Percentiles rank a stretch among this genome's conserved stretches.
These are phyloP conservation scores for Vanessa cardui DNA, from an alignment of 2,888 invertebrate genomes.

Conservation along the genomic window DNA sequence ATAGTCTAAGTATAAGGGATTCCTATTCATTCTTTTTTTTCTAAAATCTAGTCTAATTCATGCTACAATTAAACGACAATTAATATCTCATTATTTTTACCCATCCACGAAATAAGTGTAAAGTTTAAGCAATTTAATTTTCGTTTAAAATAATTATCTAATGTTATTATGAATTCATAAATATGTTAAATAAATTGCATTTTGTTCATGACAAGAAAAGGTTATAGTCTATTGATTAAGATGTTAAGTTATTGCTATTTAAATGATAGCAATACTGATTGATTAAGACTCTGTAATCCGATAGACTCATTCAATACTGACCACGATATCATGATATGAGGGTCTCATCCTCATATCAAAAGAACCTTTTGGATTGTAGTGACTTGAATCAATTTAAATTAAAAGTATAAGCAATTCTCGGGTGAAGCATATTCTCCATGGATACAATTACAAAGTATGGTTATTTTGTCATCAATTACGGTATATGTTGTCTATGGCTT, in stretches of 20 bases:
- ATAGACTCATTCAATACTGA: background rate
- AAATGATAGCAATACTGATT: background rate
- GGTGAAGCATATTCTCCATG: background rate
- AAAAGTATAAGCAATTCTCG: background rate
- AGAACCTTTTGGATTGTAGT: background rate
- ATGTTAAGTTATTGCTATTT: background rate
- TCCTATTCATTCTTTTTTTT: too few relatives aligned
- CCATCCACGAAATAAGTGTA: too few relatives aligned
- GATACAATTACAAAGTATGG: background rate
- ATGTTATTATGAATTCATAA: too few relatives aligned
- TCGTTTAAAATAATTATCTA: too few relatives aligned
- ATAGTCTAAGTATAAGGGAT: too few relatives aligned
- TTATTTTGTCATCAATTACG: slow-evolving; percentile 13
- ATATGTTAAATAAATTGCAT: too few relatives aligned
- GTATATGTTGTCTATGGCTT: slow-evolving; percentile 57
- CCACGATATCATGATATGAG: background rate
- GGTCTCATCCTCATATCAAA: background rate
- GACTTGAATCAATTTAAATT: background rate
- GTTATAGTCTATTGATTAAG: too few relatives aligned
- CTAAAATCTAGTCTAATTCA: too few relatives aligned
- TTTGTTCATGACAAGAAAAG: too few relatives aligned
- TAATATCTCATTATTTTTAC: too few relatives aligned
- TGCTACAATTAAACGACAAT: too few relatives aligned
- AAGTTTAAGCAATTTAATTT: too few relatives aligned
- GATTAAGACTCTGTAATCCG: background rate